Evolutionary conservation across 2,113 vertebrate species (phyloP), one percentile per base, ranked within the genome.

Genomic region (Pholis gunnellus): DNA sequence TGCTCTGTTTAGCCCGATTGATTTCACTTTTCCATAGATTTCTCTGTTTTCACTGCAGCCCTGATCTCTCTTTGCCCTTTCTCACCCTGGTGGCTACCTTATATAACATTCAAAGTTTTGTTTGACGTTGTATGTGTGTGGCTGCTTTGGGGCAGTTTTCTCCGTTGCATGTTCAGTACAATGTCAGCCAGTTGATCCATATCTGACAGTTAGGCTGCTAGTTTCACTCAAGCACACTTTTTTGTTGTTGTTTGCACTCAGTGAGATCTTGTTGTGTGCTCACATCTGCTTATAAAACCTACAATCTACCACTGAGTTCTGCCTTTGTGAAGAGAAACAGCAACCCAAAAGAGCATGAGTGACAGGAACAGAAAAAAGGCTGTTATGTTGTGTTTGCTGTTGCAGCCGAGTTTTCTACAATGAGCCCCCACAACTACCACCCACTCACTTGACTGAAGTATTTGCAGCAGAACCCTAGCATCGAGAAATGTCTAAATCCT

Each of bases 21-120:
- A 83, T 52, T 79, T 48, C 46, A 71, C 56, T 29, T 72, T 71
- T 77, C 34, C 65, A 82, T 27, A 64, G 46, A 67, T 76, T 78
- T 81, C 34, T 81, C 14, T 79, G 14, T 75, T 80, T 80, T 68
- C 59, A 42, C 60, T 60, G 79, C 25, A 57, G 44, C 48, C 6
- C 61, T 70, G 57, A 63, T 69, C 65, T 66, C 57, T 81, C 64
- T 82, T 42, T 73, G 29, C 50, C 44, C 50, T 46, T n/a, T 57
- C 31, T 78, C 82, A 79, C 50, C 36, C 42, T 27, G 59, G 52
- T 64, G 48, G 18, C 31, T 25, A 60, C 34, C 36, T 42, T 27
- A 34, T 85, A 14, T 46, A 61, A 65, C 31, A 56, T 25, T 44
- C 17, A 48, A 68, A 81, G 29, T 4, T 70, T 31, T 38, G 48